Base-by-base conservation (phyloP, 2,888 invertebrate species). In the Ophonus ardosiacus region DNA sequence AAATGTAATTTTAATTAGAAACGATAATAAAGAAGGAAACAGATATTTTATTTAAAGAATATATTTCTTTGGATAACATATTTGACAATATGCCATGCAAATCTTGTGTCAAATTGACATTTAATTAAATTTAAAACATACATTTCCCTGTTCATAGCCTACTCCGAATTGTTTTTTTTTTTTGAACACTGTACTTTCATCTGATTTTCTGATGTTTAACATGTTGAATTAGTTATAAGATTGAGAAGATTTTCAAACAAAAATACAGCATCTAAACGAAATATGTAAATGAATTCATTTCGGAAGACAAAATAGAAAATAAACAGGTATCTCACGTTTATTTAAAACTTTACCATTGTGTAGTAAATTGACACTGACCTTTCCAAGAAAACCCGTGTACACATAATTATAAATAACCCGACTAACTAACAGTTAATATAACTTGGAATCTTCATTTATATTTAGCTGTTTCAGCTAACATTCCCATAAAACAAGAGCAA, bases 311-410 rank as follows among this genome's bases (percentile, higher is more conserved):
- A 10, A 74, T 15, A 43, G 10, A 43, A 74, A 74, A 74, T 74
- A 74, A 74, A 74, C 71, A 74, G 43, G 43, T 74, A 43, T 7
- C 71, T 18, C 24, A 74, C 71, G 71, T 74, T 74, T 17, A 40
- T 74, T 74, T 43, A 18, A 68, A 38, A 4, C 43, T 18, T 15
- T 7, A 38, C 31, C 65, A 81, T 81, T 81, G 81, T 83, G 59
- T 83, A 59, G 83, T 83, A 83, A 83, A 63, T 57, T 83, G 83
- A 83, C 83, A 83, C 83, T 83, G 83, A 83, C 83, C 83, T 83
- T 83, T 83, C 83, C 83, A 61, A 74, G 83, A 83, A 83, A 83
- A 74, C 83, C 83, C 83, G 61, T 76, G 74, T 61, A 83, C 76
- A 76, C 83, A 83, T 83, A 76, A 83, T 83, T 83, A 83, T 83